Conservation (phyloP, 2,113 vertebrate species). For the Centropristis striata region DNA sequence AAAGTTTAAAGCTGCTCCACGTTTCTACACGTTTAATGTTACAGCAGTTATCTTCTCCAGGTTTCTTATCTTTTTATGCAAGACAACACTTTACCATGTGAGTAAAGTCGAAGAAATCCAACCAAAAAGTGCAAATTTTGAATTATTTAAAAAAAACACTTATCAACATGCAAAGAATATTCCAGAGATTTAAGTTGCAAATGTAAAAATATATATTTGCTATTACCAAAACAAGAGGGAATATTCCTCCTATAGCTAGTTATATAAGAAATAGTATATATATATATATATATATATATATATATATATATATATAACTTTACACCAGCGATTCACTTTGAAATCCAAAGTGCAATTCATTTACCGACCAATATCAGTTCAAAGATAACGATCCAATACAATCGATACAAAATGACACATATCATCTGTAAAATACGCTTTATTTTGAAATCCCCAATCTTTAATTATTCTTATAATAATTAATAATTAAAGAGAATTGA, state of each 20-base stretch:
- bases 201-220: constrained; percentile 36
- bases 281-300: neutral
- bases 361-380: too few species aligned
- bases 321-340: neutral
- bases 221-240: constrained; percentile 41
- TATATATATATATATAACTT: too few species aligned
- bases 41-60: neutral
- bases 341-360: constrained; percentile 9
- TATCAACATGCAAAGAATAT: neutral
- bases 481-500: too few species aligned
- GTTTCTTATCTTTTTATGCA: neutral
- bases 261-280: neutral
- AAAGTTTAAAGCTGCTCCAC: constrained; percentile 4
- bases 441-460: too few species aligned
- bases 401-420: too few species aligned
- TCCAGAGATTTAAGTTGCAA: constrained; percentile 11
- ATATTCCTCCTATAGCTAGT: neutral
- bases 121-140: constrained; percentile 33
- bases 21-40: constrained; percentile 10
- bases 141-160: constrained; percentile 6
- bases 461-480: too few species aligned
- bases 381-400: too few species aligned
- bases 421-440: too few species aligned
- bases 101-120: constrained; percentile 39
- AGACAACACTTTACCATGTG: constrained; percentile 52